These are phyloP conservation scores for Dendrophyllia cribrosa DNA, from an alignment of 64 coral and sea anemone genomes.

Conservation along the genomic window DNA sequence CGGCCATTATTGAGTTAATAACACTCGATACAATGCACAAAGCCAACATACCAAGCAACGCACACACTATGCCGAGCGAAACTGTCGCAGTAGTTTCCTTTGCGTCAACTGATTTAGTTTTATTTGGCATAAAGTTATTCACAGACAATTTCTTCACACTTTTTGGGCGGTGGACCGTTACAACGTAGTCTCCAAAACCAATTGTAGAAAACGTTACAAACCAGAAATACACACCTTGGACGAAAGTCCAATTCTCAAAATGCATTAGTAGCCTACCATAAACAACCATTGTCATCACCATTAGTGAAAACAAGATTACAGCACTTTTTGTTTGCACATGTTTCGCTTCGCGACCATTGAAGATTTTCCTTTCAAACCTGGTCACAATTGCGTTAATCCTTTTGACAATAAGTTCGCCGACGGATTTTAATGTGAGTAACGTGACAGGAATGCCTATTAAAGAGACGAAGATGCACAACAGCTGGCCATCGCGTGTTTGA, in stretches of 20 bases:
- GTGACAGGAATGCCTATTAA: conserved; percentile 33
- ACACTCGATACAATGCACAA: conserved; percentile 56
- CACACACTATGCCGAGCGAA: not conserved
- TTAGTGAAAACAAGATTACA: conserved; percentile 32
- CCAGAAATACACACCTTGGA: conserved; percentile 65
- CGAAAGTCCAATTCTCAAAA: conserved; percentile 1
- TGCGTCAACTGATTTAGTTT: not conserved
- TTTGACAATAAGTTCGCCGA: conserved; percentile 6
- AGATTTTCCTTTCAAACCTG: conserved; percentile 22
- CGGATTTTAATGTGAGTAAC: conserved; percentile 2
- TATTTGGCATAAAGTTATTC: not conserved
- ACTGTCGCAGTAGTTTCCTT: no score
- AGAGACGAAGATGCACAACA: conserved; percentile 5
- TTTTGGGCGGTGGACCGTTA: not conserved
- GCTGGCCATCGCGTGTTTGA: not conserved
- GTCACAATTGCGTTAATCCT: not conserved
- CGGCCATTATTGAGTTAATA: conserved; percentile 48
- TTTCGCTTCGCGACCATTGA: not conserved
- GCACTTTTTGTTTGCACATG: conserved; percentile 59
- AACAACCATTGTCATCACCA: not conserved
- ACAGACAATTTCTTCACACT: not conserved
- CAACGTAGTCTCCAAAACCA: conserved; percentile 70
- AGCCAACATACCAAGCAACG: conserved; percentile 6
- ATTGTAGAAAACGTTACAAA: conserved; percentile 64
- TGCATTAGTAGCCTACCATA: not conserved